Base-by-base conservation (phyloP, 2,113 vertebrate genomes). In the Calonectris borealis region DNA sequence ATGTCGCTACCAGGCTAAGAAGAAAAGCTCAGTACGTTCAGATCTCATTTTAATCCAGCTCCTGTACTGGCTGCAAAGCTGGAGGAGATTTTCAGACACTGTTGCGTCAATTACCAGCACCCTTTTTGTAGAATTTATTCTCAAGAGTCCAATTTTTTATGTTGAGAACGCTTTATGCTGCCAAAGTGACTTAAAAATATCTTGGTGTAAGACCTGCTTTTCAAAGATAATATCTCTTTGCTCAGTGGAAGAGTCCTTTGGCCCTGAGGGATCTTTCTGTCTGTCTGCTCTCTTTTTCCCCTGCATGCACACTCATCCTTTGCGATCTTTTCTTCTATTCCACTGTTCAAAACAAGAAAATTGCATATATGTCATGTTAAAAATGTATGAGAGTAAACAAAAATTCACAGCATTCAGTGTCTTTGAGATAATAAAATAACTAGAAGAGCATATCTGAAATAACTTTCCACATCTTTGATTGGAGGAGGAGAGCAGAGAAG, bases 161-260 rank as follows among this genome's bases (percentile, higher is more conserved):
- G 40, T 65, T 88, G 66, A 83, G 78, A 93, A 34, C 54, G 9
- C 49, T 83, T 95, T 83, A 57, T 65, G 58, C 90, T 90, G 82
- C 70, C 66, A 83, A 80, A 96, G 29, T 88, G 79, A 70, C 94
- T 94, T 52, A 92, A 95, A 94, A 96, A 85, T 61, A 57, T 66
- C 90, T 92, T 70, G 58, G 78, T 95, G n/a, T 83, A 83, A 95
- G 79, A 79, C 79, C 71, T 80, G 66, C 46, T 96, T 97, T 94
- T 93, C 93, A 94, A 77, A 90, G 48, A 48, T 54, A 96, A 57
- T 89, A 60, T 83, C 48, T 95, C 49, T 90, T 66, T 91, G 52
- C 80, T 92, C 62, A 42, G 46, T 70, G 66, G 75, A 88, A 62
- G 52, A 80, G 66, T 85, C 82, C 78, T 96, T 88, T 85, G 87